Conservation (phyloP, 2,113 vertebrate genomes). For the Zosterops borbonicus region DNA sequence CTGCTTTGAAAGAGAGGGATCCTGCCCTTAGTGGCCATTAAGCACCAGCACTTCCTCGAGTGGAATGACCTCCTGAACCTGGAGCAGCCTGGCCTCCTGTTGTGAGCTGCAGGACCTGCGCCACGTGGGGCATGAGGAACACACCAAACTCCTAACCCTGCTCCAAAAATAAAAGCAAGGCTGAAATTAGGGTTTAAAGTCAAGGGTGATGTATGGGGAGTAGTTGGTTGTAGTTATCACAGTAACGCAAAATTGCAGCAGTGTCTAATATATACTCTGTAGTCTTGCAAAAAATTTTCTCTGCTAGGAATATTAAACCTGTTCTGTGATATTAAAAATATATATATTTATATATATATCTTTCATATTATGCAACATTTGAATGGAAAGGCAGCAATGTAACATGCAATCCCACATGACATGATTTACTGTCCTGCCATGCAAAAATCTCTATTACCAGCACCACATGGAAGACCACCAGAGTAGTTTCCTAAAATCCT, state of each 20-base stretch:
- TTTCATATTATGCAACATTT: not conserved
- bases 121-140: not conserved
- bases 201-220: not conserved
- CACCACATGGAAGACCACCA: not conserved
- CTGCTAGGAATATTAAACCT: not conserved
- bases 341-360: not conserved
- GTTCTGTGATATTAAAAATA: too few relatives aligned
- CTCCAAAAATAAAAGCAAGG: not conserved
- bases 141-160: not conserved
- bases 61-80: slow-evolving; percentile 44
- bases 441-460: not conserved
- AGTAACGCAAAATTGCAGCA: not conserved
- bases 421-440: not conserved
- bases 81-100: accelerated
- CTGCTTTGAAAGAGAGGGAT: not conserved
- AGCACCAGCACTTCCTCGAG: not conserved
- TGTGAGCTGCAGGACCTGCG: not conserved
- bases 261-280: accelerated
- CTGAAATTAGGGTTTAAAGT: not conserved
- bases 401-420: not conserved
- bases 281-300: not conserved
- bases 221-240: not conserved
- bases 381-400: not conserved
- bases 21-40: slow-evolving; percentile 21
- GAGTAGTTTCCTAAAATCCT: not conserved